A percentile compares a stretch with the other conserved stretches of the same genome.
Conservation (phyloP, 2,888 invertebrate genomes). For the Bellardia bayeri region DNA sequence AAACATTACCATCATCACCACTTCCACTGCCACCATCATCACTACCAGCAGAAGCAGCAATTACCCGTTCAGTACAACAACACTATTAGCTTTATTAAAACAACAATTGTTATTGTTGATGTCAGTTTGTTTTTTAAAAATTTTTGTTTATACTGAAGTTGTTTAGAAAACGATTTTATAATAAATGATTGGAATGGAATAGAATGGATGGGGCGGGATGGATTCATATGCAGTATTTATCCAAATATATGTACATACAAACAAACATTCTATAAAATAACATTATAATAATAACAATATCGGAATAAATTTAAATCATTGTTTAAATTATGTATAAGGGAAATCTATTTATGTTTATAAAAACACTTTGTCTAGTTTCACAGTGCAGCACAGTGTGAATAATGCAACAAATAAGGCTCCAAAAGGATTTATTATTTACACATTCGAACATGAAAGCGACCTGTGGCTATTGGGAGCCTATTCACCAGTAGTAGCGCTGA, state of each 20-base stretch:
- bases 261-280: neutral
- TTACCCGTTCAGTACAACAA: slow-evolving; percentile 8
- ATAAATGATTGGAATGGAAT: slow-evolving; percentile 35
- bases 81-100: slow-evolving; percentile 42
- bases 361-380: neutral
- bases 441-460: too few species aligned
- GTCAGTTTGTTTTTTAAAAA: slow-evolving; percentile 66
- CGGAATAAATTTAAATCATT: slow-evolving; percentile 14
- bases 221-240: neutral
- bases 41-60: slow-evolving; percentile 5
- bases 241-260: neutral
- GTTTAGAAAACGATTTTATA: slow-evolving; percentile 54
- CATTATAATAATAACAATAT: neutral
- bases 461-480: too few species aligned
- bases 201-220: neutral
- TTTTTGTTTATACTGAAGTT: slow-evolving; percentile 66
- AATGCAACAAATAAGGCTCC: neutral
- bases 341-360: slow-evolving; percentile 29
- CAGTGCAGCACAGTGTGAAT: neutral
- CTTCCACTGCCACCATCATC: slow-evolving; percentile 7
- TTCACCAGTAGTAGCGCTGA: too few species aligned
- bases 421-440: too few species aligned
- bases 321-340: slow-evolving; percentile 38
- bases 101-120: slow-evolving; percentile 68
- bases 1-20: slow-evolving; percentile 55